Evolutionary conservation across 2,113 vertebrate genomes (phyloP).

Genomic region (Oryzias curvinotus): DNA sequence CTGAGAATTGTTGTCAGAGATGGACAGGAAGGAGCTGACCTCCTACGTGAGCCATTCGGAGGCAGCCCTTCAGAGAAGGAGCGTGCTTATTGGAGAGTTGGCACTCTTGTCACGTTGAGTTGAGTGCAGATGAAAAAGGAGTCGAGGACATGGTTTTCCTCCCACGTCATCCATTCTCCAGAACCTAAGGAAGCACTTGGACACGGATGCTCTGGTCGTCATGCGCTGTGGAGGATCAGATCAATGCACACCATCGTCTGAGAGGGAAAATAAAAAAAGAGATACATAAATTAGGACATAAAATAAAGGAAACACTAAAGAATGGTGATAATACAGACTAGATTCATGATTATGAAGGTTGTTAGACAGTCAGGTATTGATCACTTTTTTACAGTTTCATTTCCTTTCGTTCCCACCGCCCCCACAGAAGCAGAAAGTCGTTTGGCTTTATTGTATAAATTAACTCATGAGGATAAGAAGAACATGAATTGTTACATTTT

Average conservation of each 20-base stretch:
- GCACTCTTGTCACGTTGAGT: neutral
- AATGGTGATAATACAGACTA: too few species aligned
- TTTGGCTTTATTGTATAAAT: too few species aligned
- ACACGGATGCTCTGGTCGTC: neutral
- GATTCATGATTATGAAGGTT: too few species aligned
- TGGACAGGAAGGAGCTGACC: neutral
- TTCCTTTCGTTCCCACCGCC: too few species aligned
- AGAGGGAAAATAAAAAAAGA: neutral
- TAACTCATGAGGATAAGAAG: too few species aligned
- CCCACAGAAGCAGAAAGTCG: too few species aligned
- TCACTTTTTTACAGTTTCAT: too few species aligned
- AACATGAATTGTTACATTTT: too few species aligned
- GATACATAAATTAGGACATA: neutral
- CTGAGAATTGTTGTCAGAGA: neutral
- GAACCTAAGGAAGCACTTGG: neutral
- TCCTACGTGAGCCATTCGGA: neutral
- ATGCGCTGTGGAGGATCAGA: neutral
- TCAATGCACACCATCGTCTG: neutral
- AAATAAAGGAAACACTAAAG: too few species aligned
- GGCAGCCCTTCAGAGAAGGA: neutral
- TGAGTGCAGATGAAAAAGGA: neutral
- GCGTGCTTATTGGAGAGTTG: slow-evolving; percentile 1
- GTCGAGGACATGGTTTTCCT: neutral
- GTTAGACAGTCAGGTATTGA: too few species aligned
- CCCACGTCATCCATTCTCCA: neutral